These are phyloP conservation scores for Dendrocincla fuliginosa DNA, from an alignment of 2,797 vertebrate species.

Conservation along the genomic window DNA sequence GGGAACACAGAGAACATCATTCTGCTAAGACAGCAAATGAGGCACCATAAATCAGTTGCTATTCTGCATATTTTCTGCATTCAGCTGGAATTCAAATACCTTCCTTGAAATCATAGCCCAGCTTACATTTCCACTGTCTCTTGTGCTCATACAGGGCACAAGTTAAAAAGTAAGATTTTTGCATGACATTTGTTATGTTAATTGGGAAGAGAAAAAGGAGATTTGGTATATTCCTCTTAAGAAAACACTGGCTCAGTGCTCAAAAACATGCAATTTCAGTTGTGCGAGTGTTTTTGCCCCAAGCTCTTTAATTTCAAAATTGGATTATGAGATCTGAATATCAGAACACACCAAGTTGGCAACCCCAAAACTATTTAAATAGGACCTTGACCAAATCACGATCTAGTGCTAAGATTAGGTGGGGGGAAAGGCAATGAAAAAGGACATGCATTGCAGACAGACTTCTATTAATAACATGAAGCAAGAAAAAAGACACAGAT, in stretches of 20 bases:
- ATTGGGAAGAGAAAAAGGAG: slow-evolving; percentile 44
- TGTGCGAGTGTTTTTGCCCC: neutral
- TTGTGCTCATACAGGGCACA: neutral
- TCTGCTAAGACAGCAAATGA: slow-evolving; percentile 53
- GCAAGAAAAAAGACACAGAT: neutral
- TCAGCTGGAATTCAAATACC: slow-evolving; percentile 51
- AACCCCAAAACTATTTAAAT: slow-evolving; percentile 64
- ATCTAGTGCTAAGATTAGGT: slow-evolving; percentile 22
- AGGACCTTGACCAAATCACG: slow-evolving; percentile 55
- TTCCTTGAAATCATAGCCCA: slow-evolving; percentile 11
- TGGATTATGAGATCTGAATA: slow-evolving; percentile 67
- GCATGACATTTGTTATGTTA: neutral
- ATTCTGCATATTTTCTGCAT: slow-evolving; percentile 45
- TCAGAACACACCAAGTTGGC: slow-evolving; percentile 49
- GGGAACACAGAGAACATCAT: slow-evolving; percentile 38
- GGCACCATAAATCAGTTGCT: slow-evolving; percentile 46
- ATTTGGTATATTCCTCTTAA: neutral
- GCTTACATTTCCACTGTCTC: neutral
- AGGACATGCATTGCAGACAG: neutral
- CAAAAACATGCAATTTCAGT: slow-evolving; percentile 30
- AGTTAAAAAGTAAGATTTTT: neutral
- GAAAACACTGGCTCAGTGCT: slow-evolving; percentile 41
- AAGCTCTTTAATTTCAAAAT: slow-evolving; percentile 61
- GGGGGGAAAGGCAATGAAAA: neutral
- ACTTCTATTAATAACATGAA: neutral